phyloP scores from a whole-genome alignment of 2,888 invertebrate species.

The Torymus aiolomorphi region DNA sequence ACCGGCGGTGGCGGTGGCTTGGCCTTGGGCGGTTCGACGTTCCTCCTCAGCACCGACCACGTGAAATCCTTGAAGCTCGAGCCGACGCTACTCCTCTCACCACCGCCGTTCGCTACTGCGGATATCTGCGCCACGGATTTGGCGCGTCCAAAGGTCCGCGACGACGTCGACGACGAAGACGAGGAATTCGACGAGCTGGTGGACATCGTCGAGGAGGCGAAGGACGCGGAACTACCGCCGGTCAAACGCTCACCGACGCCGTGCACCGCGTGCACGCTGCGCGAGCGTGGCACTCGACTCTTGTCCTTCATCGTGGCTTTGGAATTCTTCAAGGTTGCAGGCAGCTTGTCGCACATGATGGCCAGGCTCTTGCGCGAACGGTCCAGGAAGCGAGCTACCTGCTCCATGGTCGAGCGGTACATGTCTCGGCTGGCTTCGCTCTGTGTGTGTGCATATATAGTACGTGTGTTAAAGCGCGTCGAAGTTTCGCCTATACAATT shows the following conservation, averaged over 20 bases:
- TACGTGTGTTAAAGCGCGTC: no score
- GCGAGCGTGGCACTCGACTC: conserved; percentile 76
- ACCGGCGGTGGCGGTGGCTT: conserved; percentile 56
- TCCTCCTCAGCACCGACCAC: conserved; percentile 77
- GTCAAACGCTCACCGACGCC: conserved; percentile 58
- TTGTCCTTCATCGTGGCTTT: conserved; percentile 60
- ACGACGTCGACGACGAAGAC: conserved; percentile 55
- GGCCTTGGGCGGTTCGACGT: conserved; percentile 65
- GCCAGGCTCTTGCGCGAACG: conserved; percentile 83
- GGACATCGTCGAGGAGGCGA: conserved; percentile 59
- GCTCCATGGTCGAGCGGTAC: conserved; percentile 84
- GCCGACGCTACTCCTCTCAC: conserved; percentile 62
- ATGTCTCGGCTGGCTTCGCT: conserved; percentile 84
- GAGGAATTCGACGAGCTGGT: conserved; percentile 49
- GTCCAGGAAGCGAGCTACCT: conserved; percentile 83
- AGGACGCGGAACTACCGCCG: conserved; percentile 26
- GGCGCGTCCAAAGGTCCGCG: conserved; percentile 72
- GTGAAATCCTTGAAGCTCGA: conserved; percentile 78
- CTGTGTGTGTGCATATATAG: conserved; percentile 74
- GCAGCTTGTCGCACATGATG: conserved; percentile 73
- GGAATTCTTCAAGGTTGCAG: conserved; percentile 63
- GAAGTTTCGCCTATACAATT: no score
- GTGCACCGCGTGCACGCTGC: conserved; percentile 77
- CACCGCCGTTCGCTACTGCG: conserved; percentile 66
- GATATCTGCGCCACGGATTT: conserved; percentile 75